Conservation (phyloP, 1,140 invertebrate genomes). For the Vanessa atalanta region DNA sequence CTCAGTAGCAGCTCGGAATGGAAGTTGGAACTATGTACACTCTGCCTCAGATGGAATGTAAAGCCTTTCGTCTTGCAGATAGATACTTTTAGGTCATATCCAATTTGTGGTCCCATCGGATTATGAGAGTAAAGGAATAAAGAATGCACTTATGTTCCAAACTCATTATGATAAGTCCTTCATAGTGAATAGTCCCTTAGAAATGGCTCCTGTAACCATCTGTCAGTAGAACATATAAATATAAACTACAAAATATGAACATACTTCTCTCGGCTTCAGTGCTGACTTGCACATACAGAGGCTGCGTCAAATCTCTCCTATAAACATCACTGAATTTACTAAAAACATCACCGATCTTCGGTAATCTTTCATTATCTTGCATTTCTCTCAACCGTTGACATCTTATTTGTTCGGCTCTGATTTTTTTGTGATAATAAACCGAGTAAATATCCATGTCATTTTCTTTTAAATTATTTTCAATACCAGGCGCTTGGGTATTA, state of each 20-base stretch:
- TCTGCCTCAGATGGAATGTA: no score
- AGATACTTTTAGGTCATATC: no score
- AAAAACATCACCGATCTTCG: conserved; percentile 56
- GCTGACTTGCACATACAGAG: conserved; percentile 58
- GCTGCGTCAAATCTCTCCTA: conserved; percentile 42
- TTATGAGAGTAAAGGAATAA: no score
- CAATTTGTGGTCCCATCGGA: no score
- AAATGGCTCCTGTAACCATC: no score
- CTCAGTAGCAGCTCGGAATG: no score
- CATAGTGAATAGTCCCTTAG: no score
- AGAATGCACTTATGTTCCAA: no score
- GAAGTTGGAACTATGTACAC: no score
- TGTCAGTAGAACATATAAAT: no score
- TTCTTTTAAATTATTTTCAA: conserved; percentile 6
- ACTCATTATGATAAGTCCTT: no score
- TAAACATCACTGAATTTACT: conserved; percentile 46
- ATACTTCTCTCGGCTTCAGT: conserved; percentile 53
- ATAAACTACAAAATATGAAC: background rate
- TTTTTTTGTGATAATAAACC: conserved; percentile 54
- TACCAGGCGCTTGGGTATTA: background rate
- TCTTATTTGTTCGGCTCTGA: conserved; percentile 44
- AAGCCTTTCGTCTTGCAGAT: no score
- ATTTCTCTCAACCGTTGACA: conserved; percentile 32
- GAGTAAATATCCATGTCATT: conserved; percentile 28
- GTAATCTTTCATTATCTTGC: conserved; percentile 40